These are phyloP conservation scores for Oreohelix idahoensis DNA, from an alignment of 1,140 invertebrate genomes.

Conservation along the genomic window DNA sequence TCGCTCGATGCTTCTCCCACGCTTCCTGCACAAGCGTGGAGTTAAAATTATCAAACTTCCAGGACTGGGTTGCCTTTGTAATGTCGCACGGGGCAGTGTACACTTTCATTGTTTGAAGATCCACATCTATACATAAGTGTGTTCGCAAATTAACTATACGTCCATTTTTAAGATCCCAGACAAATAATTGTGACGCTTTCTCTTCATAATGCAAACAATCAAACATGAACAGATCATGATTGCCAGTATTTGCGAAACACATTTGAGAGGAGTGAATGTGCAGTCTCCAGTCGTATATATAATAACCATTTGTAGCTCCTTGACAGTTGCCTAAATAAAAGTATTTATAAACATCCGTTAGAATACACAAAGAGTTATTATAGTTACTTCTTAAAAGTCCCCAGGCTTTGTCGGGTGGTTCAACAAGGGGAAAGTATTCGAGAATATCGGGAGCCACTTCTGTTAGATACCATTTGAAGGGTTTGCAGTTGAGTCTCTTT, in stretches of 20 bases:
- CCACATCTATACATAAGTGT: neutral
- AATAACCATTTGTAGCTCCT: neutral
- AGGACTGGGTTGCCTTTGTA: neutral
- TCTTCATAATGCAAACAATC: neutral
- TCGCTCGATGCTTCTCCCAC: neutral
- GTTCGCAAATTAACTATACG: neutral
- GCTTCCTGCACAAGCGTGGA: neutral
- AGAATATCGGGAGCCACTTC: conserved; percentile 46
- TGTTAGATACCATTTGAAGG: conserved; percentile 48
- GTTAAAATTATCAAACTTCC: neutral
- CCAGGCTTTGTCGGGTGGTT: neutral
- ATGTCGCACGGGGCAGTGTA: neutral
- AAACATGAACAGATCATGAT: neutral
- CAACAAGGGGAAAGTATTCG: neutral
- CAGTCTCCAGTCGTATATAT: neutral
- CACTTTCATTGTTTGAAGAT: neutral
- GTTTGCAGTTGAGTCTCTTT: conserved; percentile 42
- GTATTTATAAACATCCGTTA: too few relatives aligned
- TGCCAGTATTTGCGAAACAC: neutral
- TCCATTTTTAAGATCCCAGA: neutral
- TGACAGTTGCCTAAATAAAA: neutral
- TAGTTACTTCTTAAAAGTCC: neutral
- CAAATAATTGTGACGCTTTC: neutral
- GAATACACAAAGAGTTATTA: neutral
- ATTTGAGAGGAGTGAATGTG: neutral